Base-by-base conservation (phyloP, 2,797 vertebrate species). In the Bovichtus diacanthus region DNA sequence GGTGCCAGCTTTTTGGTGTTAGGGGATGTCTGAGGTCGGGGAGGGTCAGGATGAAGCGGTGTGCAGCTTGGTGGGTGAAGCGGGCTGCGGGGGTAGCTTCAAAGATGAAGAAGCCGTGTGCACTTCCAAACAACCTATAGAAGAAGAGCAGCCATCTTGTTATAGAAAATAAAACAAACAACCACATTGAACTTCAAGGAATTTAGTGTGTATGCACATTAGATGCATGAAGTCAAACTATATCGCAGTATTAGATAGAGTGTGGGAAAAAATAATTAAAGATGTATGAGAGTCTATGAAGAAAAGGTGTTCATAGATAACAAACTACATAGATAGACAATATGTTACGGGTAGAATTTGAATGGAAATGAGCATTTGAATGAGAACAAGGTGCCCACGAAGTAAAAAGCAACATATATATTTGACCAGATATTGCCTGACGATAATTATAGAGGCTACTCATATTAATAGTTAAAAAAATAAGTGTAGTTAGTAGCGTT, bases 21-120 rank as follows among this genome's bases (percentile, higher is more conserved):
- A 46, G 47, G 54, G 23, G 56, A 43, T 49, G 75, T 78, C 53
- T 19, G 27, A 29, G 67, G 69, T 66, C 27, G 15, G 34, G 41
- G 6, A 11, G 18, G n/a, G 43, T 10, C 9, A 9, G 46, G 36
- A 23, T 51, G 47, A 41, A 61, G 25, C 34, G 19, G 4, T 21
- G n/a, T 46, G 13, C 49, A 25, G 31, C 54, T 58, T 61, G 39
- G 6, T 59, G 27, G 41, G 49, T 55, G 47, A 23, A 65, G n/a
- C 58, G 25, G 10, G 34, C 10, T 9, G 15, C 8, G 43, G 10
- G 19, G 15, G 36, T 12, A 8, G 9, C 8, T 68, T 61, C 36
- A 50, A 55, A 64, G 31, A 47, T 38, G 8, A 56, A 46, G 8
- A 69, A 34, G n/a, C n/a, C 53, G n/a, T 12, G 6, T 29, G 29